These are phyloP conservation scores for Stratiomys singularior DNA, from an alignment of 2,888 invertebrate species.

Conservation along the genomic window DNA sequence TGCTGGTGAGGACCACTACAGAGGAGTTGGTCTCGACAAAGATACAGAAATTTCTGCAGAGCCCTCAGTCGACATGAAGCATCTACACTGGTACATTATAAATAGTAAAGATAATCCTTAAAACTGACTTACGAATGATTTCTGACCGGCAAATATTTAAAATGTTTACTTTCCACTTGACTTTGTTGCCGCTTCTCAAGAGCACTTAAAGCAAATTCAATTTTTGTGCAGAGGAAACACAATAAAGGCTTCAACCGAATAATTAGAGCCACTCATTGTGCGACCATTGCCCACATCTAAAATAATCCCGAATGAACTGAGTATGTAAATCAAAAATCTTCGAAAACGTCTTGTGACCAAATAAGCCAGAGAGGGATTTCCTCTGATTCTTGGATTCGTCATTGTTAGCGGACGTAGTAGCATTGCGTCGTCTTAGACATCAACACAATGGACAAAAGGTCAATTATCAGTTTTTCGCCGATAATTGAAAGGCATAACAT, in stretches of 20 bases:
- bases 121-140: too few species aligned
- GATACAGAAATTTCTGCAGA: too few species aligned
- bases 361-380: background rate
- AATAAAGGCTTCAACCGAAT: background rate
- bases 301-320: background rate
- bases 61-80: too few species aligned
- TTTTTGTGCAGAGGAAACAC: background rate
- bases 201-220: background rate
- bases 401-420: background rate
- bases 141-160: too few species aligned
- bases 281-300: background rate
- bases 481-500: constrained; percentile 6
- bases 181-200: background rate
- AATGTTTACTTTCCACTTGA: background rate
- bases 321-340: background rate
- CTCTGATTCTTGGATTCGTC: background rate
- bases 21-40: too few species aligned
- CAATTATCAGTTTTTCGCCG: constrained; percentile 17
- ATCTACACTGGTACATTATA: too few species aligned
- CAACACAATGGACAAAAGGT: background rate
- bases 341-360: background rate
- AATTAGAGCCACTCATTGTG: background rate
- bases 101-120: too few species aligned
- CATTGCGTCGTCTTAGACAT: background rate
- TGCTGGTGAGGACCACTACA: too few species aligned